A percentile compares a stretch with the other conserved stretches of the same genome.
phyloP scores from a whole-genome alignment of 30 jellyfish, hydroid and myxozoan species.

The Clytia hemisphaerica region DNA sequence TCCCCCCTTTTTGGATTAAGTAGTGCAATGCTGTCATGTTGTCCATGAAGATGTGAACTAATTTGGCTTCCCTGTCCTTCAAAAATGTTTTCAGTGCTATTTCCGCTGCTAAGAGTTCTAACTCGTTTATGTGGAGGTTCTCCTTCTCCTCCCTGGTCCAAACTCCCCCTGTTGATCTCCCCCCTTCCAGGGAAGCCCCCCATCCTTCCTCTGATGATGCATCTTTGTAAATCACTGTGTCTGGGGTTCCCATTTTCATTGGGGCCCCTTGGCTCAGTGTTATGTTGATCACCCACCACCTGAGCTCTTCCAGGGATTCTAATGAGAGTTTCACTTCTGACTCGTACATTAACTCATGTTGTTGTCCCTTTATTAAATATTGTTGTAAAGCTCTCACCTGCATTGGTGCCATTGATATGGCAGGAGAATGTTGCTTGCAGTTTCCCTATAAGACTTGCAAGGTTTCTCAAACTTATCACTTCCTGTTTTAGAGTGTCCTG shows the following conservation, averaged over 20 bases:
- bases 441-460: too few relatives aligned
- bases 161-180: slow-evolving; percentile 28
- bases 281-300: not conserved
- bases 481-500: not conserved
- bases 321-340: not conserved
- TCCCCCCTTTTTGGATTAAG: slow-evolving; percentile 27
- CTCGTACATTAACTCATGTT: too few relatives aligned
- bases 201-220: not conserved
- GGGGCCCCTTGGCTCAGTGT: not conserved
- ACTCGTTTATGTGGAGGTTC: slow-evolving; percentile 19
- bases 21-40: slow-evolving; percentile 19
- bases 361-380: too few relatives aligned
- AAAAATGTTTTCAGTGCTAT: slow-evolving; percentile 30
- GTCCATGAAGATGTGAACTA: slow-evolving; percentile 14
- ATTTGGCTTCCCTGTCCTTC: not conserved
- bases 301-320: not conserved
- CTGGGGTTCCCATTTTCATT: not conserved
- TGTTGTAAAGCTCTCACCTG: too few relatives aligned
- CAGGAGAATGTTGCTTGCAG: too few relatives aligned
- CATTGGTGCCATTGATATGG: too few relatives aligned
- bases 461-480: too few relatives aligned
- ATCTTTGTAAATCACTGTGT: not conserved
- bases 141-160: not conserved
- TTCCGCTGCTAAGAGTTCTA: slow-evolving; percentile 29
- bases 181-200: slow-evolving; percentile 2